Percentiles rank a stretch among this genome's conserved stretches.
Conservation (phyloP, 1,140 invertebrate genomes). For the Phymastichus coffea region DNA sequence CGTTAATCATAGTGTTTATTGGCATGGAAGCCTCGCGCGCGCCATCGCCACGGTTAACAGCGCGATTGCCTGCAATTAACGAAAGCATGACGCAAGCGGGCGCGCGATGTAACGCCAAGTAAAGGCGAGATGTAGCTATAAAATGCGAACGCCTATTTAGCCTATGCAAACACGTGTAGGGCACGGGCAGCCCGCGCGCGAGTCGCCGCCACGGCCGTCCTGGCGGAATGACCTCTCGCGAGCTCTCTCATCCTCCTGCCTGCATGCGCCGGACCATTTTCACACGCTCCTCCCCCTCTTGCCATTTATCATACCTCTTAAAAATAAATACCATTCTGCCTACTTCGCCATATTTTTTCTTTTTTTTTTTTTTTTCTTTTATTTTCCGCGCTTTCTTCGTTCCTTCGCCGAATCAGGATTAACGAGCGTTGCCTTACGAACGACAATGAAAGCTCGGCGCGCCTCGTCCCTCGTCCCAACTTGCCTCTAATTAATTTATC, state of each 20-base stretch:
- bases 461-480: too few relatives aligned
- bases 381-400: too few relatives aligned
- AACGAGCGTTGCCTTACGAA: too few relatives aligned
- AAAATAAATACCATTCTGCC: too few relatives aligned
- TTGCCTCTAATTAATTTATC: too few relatives aligned
- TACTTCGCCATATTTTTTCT: too few relatives aligned
- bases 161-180: background rate
- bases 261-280: background rate
- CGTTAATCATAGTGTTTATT: conserved; percentile 26
- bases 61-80: conserved; percentile 25
- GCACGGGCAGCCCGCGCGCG: background rate
- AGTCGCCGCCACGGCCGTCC: too few relatives aligned
- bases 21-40: conserved; percentile 1
- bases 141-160: conserved; percentile 6
- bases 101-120: conserved; percentile 1
- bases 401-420: too few relatives aligned
- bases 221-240: conserved; percentile 13
- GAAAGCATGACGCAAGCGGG: too few relatives aligned
- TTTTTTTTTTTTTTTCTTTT: too few relatives aligned
- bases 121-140: conserved; percentile 10
- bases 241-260: conserved; percentile 17
- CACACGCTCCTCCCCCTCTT: background rate
- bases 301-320: too few relatives aligned
- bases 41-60: conserved; percentile 22
- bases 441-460: too few relatives aligned